These are phyloP conservation scores for Marmota flaviventris DNA, from an alignment of 2,113 vertebrate genomes.

Conservation along the genomic window DNA sequence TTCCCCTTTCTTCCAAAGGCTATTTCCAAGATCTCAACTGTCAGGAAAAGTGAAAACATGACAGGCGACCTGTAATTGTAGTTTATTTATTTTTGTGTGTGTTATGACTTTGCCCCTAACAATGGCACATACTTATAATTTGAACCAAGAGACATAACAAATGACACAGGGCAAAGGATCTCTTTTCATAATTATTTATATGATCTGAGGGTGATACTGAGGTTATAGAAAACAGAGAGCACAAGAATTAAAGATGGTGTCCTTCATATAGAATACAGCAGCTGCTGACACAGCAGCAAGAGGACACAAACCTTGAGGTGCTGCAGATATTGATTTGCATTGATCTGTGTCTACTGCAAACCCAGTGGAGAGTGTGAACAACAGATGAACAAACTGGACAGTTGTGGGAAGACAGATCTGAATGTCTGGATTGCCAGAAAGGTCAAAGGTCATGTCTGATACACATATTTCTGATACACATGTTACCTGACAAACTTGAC, in stretches of 20 bases:
- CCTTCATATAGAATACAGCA: neutral
- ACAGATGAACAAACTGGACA: neutral
- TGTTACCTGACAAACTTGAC: neutral
- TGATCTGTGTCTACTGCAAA: neutral
- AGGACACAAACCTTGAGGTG: neutral
- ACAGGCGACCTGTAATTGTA: neutral
- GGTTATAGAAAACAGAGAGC: neutral
- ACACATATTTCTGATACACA: neutral
- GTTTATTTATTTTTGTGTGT: conserved; percentile 14
- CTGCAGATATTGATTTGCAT: neutral
- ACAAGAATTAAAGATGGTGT: neutral
- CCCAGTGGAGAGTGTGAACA: neutral
- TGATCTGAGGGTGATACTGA: neutral
- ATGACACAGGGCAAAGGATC: neutral
- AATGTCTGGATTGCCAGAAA: neutral
- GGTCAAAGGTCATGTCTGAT: neutral
- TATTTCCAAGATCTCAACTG: neutral
- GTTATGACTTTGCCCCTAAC: neutral
- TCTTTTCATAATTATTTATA: conserved; percentile 24
- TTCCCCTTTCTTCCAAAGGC: neutral
- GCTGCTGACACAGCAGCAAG: neutral
- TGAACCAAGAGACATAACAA: conserved; percentile 47
- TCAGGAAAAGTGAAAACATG: conserved; percentile 53
- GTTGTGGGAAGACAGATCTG: neutral
- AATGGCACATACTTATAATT: neutral